Conservation (phyloP, 2,113 vertebrate genomes). For the Otolemur garnettii region DNA sequence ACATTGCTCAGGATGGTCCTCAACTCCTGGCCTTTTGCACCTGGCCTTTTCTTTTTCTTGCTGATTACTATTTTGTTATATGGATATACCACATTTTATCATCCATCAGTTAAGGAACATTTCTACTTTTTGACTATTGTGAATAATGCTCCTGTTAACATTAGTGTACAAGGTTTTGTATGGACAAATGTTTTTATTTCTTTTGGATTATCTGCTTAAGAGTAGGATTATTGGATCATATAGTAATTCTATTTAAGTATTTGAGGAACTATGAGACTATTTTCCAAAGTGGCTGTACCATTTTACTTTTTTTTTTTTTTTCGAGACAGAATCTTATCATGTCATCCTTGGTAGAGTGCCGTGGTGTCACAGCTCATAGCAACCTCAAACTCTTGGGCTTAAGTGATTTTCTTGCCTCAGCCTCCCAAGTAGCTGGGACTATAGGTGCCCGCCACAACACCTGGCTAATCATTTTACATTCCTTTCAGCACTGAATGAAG, state of each 20-base stretch:
- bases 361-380: too few species aligned
- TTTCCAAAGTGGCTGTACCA: neutral
- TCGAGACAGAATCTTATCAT: too few species aligned
- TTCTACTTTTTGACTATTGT: neutral
- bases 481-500: neutral
- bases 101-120: neutral
- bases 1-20: too few species aligned
- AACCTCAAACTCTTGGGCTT: too few species aligned
- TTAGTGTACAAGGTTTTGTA: slow-evolving; percentile 15
- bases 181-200: slow-evolving; percentile 21
- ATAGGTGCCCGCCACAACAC: too few species aligned
- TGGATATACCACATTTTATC: slow-evolving; percentile 17
- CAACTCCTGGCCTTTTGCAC: too few species aligned
- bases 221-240: neutral
- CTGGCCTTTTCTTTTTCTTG: neutral
- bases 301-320: neutral
- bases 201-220: neutral
- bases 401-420: too few species aligned
- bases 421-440: too few species aligned
- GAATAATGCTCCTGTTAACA: neutral
- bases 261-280: neutral
- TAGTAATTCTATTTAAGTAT: neutral
- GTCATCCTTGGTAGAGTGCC: too few species aligned
- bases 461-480: neutral
- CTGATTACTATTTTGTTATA: neutral